Evolutionary conservation across 2,113 vertebrate genomes (phyloP).

Genomic region (Crotophaga sulcirostris): DNA sequence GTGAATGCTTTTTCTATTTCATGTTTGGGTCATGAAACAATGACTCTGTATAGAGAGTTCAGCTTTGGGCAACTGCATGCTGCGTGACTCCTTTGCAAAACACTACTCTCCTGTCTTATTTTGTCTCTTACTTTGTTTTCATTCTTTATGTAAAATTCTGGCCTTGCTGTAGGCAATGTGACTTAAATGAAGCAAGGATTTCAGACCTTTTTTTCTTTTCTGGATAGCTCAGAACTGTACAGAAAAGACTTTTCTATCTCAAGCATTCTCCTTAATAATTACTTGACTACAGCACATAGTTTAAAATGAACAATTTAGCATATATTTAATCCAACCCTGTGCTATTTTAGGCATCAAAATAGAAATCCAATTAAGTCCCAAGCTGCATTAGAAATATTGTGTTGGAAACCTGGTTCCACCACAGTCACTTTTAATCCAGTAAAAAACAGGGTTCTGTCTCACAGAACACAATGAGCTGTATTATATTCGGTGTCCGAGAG

Average conservation of each 20-base stretch:
- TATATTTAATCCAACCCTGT: neutral
- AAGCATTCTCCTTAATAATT: neutral
- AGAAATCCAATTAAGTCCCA: neutral
- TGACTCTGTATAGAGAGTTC: neutral
- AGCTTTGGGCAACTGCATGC: neutral
- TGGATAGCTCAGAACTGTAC: neutral
- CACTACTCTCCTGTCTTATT: neutral
- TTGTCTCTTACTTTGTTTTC: constrained; percentile 3
- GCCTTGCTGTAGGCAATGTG: neutral
- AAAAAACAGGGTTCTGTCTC: neutral
- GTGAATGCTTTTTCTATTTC: neutral
- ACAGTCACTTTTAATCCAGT: neutral
- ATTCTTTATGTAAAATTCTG: constrained; percentile 14
- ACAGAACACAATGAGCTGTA: neutral
- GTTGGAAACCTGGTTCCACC: neutral
- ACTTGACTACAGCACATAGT: neutral
- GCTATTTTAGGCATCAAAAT: neutral
- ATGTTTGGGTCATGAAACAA: neutral
- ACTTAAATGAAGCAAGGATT: neutral
- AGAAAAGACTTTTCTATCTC: neutral
- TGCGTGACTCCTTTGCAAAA: neutral
- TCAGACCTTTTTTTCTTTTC: neutral
- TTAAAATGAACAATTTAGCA: neutral
- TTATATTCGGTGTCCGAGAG: neutral
- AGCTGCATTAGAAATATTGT: neutral